phyloP scores from a whole-genome alignment of 2,888 invertebrate species.

The Dynastes maya region DNA sequence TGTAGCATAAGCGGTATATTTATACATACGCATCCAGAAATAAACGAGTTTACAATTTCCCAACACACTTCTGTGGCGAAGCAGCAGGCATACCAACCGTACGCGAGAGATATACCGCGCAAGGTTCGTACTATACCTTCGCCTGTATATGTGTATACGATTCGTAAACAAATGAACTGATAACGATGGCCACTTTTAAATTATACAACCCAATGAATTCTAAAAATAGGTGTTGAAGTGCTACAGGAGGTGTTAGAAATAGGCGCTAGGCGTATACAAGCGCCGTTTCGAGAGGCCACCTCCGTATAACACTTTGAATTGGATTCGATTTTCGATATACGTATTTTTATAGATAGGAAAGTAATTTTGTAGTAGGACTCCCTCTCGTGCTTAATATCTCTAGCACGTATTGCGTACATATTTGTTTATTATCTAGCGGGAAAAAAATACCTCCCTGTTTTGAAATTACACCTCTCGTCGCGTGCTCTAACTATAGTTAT shows the following conservation, averaged over 20 bases:
- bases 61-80: slow-evolving; percentile 24
- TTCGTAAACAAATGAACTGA: slow-evolving; percentile 43
- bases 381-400: slow-evolving; percentile 18
- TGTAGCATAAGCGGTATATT: background rate
- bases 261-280: background rate
- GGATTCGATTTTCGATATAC: slow-evolving; percentile 27
- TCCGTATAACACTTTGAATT: background rate
- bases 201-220: slow-evolving; percentile 44
- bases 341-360: background rate
- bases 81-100: slow-evolving; percentile 27
- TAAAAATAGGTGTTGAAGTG: slow-evolving; percentile 44
- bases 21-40: slow-evolving; percentile 29
- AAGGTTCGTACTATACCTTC: background rate
- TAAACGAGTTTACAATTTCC: slow-evolving; percentile 42
- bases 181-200: slow-evolving; percentile 45
- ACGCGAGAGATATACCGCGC: background rate
- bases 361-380: background rate
- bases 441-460: background rate
- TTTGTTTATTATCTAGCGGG: slow-evolving; percentile 5
- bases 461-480: slow-evolving; percentile 8
- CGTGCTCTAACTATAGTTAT: background rate
- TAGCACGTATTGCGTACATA: slow-evolving; percentile 22
- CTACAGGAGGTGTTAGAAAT: slow-evolving; percentile 37
- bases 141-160: background rate
- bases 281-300: no score